Base-by-base conservation (phyloP, 2,797 vertebrate species). In the Vireo griseus region DNA sequence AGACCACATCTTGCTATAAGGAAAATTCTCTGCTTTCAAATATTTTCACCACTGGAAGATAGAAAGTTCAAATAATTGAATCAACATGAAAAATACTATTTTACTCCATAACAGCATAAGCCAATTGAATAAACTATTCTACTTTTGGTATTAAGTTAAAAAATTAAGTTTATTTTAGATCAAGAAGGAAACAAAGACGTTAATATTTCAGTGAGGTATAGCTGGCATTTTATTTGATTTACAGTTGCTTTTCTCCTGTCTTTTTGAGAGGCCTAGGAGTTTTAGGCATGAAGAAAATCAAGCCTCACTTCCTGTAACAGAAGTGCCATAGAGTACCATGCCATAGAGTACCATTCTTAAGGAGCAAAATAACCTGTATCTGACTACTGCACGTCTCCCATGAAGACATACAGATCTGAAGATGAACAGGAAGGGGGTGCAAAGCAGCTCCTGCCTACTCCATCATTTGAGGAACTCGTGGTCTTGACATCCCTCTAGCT, bases 141-240 rank as follows among this genome's bases (percentile, higher is more conserved):
- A 55, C 35, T 88, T 61, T 50, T 48, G 68, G 8, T 68, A 87
- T 79, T 73, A 65, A 75, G 75, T 65, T n/a, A 86, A 85, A 77
- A 87, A 88, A 92, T 54, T 2, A 73, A 39, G 69, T 61, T 91
- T 94, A n/a, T 73, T 91, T 91, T 67, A 74, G 45, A 88, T 80
- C 57, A 83, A 71, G 39, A 18, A 31, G 47, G 40, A 88, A 75
- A n/a, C 14, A 75, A 74, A 86, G 35, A 61, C 0, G 0, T 26
- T 77, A 73, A 63, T 73, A 67, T 45, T 74, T 94, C 65, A 69
- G 16, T 82, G 85, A 85, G 13, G 26, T 74, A 89, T 29, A 83
- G 61, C 37, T 93, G 68, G 39, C 45, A 77, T 90, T 94, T 87
- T n/a, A 31, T 80, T 63, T 86, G 45, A 66, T 90, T 90, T 33